Evolutionary conservation across 2,888 invertebrate genomes (phyloP).

Genomic region (Cerceris ruficornis): DNA sequence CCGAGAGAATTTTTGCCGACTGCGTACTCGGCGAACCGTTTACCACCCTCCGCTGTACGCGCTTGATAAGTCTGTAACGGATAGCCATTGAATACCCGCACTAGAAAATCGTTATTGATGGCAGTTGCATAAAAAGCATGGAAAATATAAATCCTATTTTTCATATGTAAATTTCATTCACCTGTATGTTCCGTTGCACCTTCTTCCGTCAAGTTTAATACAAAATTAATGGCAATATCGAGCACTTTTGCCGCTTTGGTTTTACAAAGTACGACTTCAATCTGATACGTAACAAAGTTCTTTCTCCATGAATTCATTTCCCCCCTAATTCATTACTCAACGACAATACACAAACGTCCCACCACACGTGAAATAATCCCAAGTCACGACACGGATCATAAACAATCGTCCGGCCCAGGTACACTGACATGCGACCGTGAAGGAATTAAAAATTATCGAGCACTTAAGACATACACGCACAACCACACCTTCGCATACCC

Average conservation of each 20-base stretch:
- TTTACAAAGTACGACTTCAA: no score
- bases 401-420: no score
- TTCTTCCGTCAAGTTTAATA: no score
- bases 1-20: constrained; percentile 62
- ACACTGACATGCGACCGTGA: not conserved
- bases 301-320: no score
- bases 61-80: constrained; percentile 31
- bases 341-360: no score
- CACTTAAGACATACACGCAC: not conserved
- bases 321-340: no score
- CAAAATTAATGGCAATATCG: no score
- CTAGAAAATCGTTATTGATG: constrained; percentile 41
- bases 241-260: no score
- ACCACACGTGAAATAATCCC: no score
- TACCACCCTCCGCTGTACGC: constrained; percentile 11
- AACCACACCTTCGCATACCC: constrained; percentile 19
- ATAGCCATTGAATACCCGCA: constrained; percentile 16
- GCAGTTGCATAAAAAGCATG: constrained; percentile 19
- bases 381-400: no score
- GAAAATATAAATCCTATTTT: not conserved
- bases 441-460: constrained; percentile 35
- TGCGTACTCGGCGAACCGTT: constrained; percentile 50
- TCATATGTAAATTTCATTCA: not conserved
- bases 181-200: no score
- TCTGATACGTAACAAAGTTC: no score